A percentile compares a stretch with the other conserved stretches of the same genome.
These are phyloP conservation scores for Melipona quadrifasciata DNA, from an alignment of 1,140 invertebrate genomes.

Conservation along the genomic window DNA sequence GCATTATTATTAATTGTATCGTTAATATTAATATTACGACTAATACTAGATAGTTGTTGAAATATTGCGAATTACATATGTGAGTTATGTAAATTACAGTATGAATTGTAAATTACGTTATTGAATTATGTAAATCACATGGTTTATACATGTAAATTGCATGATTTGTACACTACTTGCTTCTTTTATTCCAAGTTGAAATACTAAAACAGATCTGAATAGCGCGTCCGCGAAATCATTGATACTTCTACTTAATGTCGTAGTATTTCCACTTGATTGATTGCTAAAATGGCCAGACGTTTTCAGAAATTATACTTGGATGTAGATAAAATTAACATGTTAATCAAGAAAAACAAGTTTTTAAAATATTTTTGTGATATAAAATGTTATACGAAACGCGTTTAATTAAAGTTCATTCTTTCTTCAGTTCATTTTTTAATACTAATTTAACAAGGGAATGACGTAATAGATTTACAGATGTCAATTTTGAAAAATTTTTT, in stretches of 20 bases:
- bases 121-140: too few relatives aligned
- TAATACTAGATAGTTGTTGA: background rate
- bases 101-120: too few relatives aligned
- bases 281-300: background rate
- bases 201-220: too few relatives aligned
- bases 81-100: too few relatives aligned
- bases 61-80: background rate
- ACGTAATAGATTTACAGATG: too few relatives aligned
- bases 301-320: background rate
- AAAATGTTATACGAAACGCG: background rate
- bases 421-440: too few relatives aligned
- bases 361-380: background rate
- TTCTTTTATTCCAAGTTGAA: too few relatives aligned
- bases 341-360: background rate
- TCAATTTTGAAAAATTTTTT: too few relatives aligned
- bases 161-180: background rate
- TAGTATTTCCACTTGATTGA: background rate
- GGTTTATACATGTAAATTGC: background rate
- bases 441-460: too few relatives aligned
- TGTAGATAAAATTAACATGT: background rate
- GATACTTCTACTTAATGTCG: background rate
- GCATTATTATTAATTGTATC: background rate
- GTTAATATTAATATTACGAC: background rate
- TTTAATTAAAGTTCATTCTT: background rate
- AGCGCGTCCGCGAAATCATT: background rate